Base-by-base conservation (phyloP, 2,113 vertebrate genomes). In the Ardeotis arabs region DNA sequence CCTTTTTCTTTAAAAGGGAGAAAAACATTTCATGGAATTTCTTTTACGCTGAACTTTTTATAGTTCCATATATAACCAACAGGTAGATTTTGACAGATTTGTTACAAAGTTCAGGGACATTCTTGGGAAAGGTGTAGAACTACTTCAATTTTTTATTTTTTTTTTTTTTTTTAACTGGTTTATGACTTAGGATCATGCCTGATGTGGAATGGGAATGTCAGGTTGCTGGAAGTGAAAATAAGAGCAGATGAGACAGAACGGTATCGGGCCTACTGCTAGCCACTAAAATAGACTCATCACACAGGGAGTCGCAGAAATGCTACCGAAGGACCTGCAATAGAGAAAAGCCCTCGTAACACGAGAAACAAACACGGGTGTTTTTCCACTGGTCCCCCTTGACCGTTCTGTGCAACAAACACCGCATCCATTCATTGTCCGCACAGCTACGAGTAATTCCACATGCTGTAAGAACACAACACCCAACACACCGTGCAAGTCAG, bases 401-500 rank as follows among this genome's bases (percentile, higher is more conserved):
- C 73, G 6, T 93, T 75, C 78, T 88, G 88, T 59, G 77, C 93
- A 90, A 95, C 84, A 68, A 84, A 96, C 74, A 91, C 64, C 78
- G 97, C 91, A 72, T 84, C 81, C 62, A 82, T 94, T 84, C 93
- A 39, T 37, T 29, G 79, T 96, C 77, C 95, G 83, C 96, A 86
- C 96, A 84, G 84, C 87, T 81, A 95, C 82, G 52, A 90, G 77
- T 55, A 91, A 95, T 83, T 93, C 84, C 92, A 91, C 98, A 98
- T 97, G 97, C 97, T 93, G 80, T 91, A 96, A 93, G 68, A 96
- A 97, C 84, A 95, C 91, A 94, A 97, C 93, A 91, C 95, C 73
- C 92, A 15, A 96, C 96, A 96, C 96, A 82, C 96, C 95, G 29
- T 95, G 96, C 94, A 95, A 95, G 83, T 95, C 92, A 78, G 87